A percentile compares a stretch with the other conserved stretches of the same genome.
Conservation (phyloP, 1,140 invertebrate species). For the Bombus pascuorum region DNA sequence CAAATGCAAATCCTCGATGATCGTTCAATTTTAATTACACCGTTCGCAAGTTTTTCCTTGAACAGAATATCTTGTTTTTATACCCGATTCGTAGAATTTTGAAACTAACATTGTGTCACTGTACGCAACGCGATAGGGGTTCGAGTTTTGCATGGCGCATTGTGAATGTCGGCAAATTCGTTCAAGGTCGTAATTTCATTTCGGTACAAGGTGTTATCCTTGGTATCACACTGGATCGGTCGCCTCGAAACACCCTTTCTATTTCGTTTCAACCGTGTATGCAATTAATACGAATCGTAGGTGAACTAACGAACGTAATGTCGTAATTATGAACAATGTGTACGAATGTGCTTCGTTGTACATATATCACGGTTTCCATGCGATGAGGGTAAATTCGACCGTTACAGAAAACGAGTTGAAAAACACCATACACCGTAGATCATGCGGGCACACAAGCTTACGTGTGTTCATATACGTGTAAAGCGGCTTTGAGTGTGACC, state of each 20-base stretch:
- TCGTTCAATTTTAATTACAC: not conserved
- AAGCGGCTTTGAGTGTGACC: not conserved
- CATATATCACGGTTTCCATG: constrained; percentile 55
- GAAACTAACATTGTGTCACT: not conserved
- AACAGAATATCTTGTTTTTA: not conserved
- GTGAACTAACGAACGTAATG: not conserved
- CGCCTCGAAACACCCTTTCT: not conserved
- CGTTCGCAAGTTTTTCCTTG: not conserved
- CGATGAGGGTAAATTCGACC: constrained; percentile 77
- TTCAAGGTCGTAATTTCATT: constrained; percentile 29
- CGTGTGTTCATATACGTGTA: constrained; percentile 17
- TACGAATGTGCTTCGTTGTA: not conserved
- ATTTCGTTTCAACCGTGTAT: not conserved
- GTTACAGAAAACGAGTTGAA: constrained; percentile 73
- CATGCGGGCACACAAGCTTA: constrained; percentile 68
- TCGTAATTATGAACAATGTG: not conserved
- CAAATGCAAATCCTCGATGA: no score
- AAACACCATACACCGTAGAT: constrained; percentile 52
- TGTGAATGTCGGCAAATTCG: constrained; percentile 9
- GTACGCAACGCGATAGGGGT: constrained; percentile 7
- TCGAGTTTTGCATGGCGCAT: constrained; percentile 7
- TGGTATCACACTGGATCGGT: not conserved
- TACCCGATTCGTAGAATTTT: not conserved
- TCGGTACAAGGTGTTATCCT: not conserved
- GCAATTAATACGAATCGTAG: not conserved